These are phyloP conservation scores for Drosophila grimshawi DNA, from an alignment of 1,140 invertebrate genomes.

Conservation along the genomic window DNA sequence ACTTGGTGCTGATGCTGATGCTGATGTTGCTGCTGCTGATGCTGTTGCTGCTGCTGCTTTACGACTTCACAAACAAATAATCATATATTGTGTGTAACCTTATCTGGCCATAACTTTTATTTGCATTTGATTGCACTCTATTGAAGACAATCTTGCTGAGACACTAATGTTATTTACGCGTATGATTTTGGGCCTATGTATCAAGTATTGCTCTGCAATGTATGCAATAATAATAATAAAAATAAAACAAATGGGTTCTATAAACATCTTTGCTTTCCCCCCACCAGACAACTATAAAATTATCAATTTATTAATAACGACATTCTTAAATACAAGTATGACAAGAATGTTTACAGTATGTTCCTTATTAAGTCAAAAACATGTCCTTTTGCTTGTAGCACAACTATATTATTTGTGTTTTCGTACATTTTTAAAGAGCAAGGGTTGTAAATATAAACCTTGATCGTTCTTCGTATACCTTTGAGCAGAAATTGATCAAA, in stretches of 20 bases:
- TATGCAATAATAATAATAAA: constrained; percentile 1
- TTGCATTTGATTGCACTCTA: constrained; percentile 15
- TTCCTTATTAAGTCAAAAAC: constrained; percentile 1
- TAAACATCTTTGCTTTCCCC: neutral
- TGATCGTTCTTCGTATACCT: neutral
- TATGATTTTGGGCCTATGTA: neutral
- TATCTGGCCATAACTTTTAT: constrained; percentile 64
- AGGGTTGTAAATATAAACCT: neutral
- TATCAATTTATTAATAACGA: neutral
- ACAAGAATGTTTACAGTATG: neutral
- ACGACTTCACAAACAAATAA: constrained; percentile 72
- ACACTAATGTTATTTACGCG: constrained; percentile 14
- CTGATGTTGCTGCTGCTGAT: constrained; percentile 17
- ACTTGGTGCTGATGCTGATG: constrained; percentile 37
- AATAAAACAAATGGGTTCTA: neutral
- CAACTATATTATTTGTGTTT: constrained; percentile 2
- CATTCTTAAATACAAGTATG: neutral
- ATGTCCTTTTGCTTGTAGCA: neutral
- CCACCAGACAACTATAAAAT: neutral
- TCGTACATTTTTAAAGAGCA: neutral
- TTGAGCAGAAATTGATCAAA: neutral
- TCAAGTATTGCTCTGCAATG: constrained; percentile 4
- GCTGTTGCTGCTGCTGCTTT: constrained; percentile 33
- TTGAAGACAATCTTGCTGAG: neutral
- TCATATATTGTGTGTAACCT: constrained; percentile 78